These are phyloP conservation scores for Eurystomus glaucurus DNA, from an alignment of 2,797 vertebrate species.

Conservation along the genomic window DNA sequence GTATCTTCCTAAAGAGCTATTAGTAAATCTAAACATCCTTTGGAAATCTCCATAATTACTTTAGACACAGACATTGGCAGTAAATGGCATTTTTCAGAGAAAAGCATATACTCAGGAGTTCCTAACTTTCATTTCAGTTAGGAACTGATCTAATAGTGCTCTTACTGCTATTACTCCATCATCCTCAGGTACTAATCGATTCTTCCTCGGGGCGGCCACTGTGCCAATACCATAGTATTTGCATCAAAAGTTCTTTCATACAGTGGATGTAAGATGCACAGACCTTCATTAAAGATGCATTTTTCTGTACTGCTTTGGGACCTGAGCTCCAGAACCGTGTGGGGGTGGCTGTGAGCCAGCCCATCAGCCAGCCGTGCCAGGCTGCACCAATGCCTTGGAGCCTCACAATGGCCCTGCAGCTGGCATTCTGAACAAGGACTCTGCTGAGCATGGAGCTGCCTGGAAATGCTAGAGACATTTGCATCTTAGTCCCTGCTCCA, in stretches of 20 bases:
- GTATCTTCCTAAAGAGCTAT: neutral
- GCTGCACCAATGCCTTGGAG: neutral
- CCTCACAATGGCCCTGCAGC: neutral
- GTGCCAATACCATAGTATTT: neutral
- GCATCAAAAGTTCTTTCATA: neutral
- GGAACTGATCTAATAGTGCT: neutral
- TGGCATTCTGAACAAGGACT: neutral
- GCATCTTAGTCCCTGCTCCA: neutral
- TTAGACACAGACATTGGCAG: neutral
- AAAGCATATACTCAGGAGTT: neutral
- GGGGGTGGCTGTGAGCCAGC: neutral
- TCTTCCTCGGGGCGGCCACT: neutral
- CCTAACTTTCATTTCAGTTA: neutral
- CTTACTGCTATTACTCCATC: neutral
- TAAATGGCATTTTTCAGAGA: neutral
- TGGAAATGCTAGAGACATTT: neutral
- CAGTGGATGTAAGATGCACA: neutral
- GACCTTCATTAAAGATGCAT: neutral
- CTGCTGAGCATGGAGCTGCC: neutral
- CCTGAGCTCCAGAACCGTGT: accelerated
- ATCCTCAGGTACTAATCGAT: neutral
- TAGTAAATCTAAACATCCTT: neutral
- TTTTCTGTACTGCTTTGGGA: neutral
- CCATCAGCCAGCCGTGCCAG: neutral
- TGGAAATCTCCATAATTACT: neutral